Evolutionary conservation across 2,888 invertebrate species (phyloP).

Genomic region (Glomeris marginata): DNA sequence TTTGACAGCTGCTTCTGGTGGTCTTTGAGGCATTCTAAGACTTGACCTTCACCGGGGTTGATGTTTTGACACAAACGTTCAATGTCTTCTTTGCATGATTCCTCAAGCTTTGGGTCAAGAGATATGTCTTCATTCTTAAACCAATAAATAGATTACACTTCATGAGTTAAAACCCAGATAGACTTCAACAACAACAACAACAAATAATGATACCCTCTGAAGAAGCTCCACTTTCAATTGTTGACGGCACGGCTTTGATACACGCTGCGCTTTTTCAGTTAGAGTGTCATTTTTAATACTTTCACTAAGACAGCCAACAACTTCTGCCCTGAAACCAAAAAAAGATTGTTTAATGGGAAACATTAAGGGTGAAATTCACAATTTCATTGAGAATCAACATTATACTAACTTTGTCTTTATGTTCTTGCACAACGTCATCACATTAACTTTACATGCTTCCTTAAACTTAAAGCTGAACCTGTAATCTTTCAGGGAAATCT

Average conservation of each 20-base stretch:
- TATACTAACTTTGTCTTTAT: conserved; percentile 27
- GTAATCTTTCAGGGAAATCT: conserved; percentile 78
- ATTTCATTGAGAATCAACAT: neutral
- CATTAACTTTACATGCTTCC: conserved; percentile 75
- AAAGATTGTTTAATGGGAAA: neutral
- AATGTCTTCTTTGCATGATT: conserved; percentile 29
- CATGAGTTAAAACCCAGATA: neutral
- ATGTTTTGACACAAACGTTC: conserved; percentile 27
- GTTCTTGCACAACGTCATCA: conserved; percentile 40
- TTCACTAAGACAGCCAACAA: conserved; percentile 75
- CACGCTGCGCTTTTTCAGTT: conserved; percentile 49
- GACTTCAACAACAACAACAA: neutral
- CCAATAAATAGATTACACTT: conserved; percentile 8
- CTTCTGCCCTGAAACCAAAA: conserved; percentile 38
- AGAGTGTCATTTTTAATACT: conserved; percentile 80
- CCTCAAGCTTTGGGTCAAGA: conserved; percentile 48
- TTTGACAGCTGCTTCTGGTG: conserved; percentile 42
- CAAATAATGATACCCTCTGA: conserved; percentile 39
- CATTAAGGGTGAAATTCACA: conserved; percentile 10
- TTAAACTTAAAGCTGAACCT: conserved; percentile 89
- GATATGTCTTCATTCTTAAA: conserved; percentile 70
- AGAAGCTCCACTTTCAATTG: conserved; percentile 81
- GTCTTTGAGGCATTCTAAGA: conserved; percentile 59
- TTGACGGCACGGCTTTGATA: conserved; percentile 76
- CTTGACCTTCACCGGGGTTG: conserved; percentile 27